phyloP scores from a whole-genome alignment of 2,888 invertebrate genomes.

The Orchestes rusci region DNA sequence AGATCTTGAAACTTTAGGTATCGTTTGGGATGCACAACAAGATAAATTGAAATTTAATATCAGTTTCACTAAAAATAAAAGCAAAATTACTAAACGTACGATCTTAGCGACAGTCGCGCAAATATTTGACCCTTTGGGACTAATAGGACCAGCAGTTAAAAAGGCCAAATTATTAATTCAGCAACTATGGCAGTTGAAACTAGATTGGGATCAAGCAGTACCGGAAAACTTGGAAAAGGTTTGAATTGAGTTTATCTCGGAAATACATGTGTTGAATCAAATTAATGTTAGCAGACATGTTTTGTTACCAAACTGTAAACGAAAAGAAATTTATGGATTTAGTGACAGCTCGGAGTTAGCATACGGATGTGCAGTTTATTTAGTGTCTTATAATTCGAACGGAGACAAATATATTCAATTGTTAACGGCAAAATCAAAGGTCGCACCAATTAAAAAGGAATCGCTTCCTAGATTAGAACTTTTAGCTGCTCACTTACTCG shows the following conservation, averaged over 20 bases:
- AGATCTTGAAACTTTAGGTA: slow-evolving; percentile 9
- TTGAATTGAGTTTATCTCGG: not conserved
- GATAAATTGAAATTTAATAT: slow-evolving; percentile 1
- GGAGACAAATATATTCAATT: slow-evolving; percentile 11
- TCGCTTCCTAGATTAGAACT: slow-evolving; percentile 27
- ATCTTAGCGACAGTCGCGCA: not conserved
- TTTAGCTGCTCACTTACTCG: slow-evolving; percentile 23
- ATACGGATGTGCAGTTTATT: slow-evolving; percentile 29
- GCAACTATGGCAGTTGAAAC: not conserved
- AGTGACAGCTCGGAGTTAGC: slow-evolving; percentile 23
- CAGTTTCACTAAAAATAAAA: not conserved
- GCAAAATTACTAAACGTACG: not conserved
- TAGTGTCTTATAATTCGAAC: slow-evolving; percentile 15
- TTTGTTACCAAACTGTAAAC: no score
- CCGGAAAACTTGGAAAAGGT: not conserved
- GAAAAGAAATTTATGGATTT: slow-evolving; percentile 25
- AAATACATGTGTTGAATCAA: not conserved
- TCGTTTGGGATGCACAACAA: not conserved
- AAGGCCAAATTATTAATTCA: slow-evolving; percentile 1
- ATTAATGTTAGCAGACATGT: not conserved
- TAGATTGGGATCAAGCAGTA: slow-evolving; percentile 2
- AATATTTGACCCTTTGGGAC: no score
- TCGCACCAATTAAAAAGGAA: slow-evolving; percentile 27
- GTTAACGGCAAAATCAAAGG: slow-evolving; percentile 29
- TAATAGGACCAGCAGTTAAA: not conserved